Evolutionary conservation across 2,888 invertebrate species (phyloP).

Genomic region (Petrolisthes manimaculis): DNA sequence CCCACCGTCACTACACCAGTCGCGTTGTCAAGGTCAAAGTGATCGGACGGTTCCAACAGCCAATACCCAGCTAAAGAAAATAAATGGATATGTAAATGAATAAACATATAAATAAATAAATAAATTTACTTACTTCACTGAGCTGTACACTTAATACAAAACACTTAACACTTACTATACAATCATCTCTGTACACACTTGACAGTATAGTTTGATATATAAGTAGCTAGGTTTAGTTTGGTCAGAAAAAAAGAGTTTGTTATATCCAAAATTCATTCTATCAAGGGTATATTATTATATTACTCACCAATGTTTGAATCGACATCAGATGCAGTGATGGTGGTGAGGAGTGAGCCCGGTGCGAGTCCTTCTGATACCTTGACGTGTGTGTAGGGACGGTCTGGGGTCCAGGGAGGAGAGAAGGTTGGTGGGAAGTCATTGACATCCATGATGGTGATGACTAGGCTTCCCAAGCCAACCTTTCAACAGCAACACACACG

Average conservation of each 20-base stretch:
- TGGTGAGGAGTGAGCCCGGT: constrained; percentile 81
- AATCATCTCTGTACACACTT: too few relatives aligned
- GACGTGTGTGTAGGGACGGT: constrained; percentile 76
- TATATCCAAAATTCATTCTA: neutral
- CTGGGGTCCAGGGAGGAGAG: constrained; percentile 79
- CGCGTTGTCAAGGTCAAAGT: constrained; percentile 84
- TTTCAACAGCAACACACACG: neutral
- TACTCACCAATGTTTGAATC: constrained; percentile 87
- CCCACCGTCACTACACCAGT: constrained; percentile 83
- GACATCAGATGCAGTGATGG: constrained; percentile 81
- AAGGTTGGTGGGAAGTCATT: constrained; percentile 77
- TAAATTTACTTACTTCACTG: too few relatives aligned
- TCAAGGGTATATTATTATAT: constrained; percentile 69
- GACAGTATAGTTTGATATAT: too few relatives aligned
- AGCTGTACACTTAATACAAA: too few relatives aligned
- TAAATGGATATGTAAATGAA: too few relatives aligned
- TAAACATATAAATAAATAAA: too few relatives aligned
- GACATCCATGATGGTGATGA: constrained; percentile 76
- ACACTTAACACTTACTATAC: too few relatives aligned
- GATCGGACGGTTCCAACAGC: constrained; percentile 43
- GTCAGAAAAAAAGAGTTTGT: neutral
- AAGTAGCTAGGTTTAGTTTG: neutral
- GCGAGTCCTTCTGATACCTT: constrained; percentile 87
- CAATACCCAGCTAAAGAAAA: constrained; percentile 41
- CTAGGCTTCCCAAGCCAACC: constrained; percentile 74